These are phyloP conservation scores for Philaethria dido DNA, from an alignment of 2,888 invertebrate genomes.

Conservation along the genomic window DNA sequence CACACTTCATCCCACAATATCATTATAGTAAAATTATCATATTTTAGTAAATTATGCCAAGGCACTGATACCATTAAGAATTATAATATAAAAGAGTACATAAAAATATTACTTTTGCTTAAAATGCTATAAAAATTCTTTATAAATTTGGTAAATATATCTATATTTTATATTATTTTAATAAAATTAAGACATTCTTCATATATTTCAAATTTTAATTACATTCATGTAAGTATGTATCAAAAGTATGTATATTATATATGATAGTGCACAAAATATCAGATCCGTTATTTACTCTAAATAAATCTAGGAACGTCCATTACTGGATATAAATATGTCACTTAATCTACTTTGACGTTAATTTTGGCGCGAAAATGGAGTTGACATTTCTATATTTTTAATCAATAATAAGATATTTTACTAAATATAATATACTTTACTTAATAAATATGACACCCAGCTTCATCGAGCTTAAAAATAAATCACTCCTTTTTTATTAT, in stretches of 20 bases:
- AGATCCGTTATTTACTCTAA: constrained; percentile 34
- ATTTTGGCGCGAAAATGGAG: constrained; percentile 22
- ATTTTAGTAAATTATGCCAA: constrained; percentile 8
- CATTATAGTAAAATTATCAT: too few species aligned
- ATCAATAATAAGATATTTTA: not conserved
- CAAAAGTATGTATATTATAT: not conserved
- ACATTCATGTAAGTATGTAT: too few species aligned
- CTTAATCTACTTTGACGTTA: constrained; percentile 18
- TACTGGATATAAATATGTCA: constrained; percentile 22
- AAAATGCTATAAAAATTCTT: not conserved
- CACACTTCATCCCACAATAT: too few species aligned
- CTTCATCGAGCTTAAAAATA: not conserved
- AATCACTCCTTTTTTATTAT: not conserved
- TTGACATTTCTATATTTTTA: not conserved
- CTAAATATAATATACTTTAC: not conserved
- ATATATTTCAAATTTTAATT: not conserved
- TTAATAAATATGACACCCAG: not conserved
- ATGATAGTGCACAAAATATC: constrained; percentile 24
- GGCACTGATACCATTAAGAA: not conserved
- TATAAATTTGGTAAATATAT: not conserved
- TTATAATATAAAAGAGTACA: not conserved
- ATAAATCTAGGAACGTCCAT: constrained; percentile 39
- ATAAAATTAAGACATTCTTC: not conserved
- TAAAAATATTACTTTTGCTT: not conserved
- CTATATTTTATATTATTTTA: not conserved